A percentile compares a stretch with the other conserved stretches of the same genome.
phyloP scores from a whole-genome alignment of 2,113 vertebrate species.

The Nothobranchius kuhntae region DNA sequence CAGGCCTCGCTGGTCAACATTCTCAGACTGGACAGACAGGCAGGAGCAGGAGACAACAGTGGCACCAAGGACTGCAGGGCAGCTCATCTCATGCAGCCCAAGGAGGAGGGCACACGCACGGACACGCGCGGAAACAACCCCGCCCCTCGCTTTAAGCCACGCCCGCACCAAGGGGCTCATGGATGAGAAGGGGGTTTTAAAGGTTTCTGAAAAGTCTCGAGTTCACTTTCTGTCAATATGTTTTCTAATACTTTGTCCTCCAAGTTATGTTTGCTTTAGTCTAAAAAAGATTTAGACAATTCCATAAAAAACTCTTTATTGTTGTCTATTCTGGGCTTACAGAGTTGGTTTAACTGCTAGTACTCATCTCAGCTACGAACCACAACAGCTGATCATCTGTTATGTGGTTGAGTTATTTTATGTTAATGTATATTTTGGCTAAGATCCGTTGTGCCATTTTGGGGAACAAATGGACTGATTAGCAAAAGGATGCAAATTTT shows the following conservation, averaged over 20 bases:
- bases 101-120: slow-evolving; percentile 25
- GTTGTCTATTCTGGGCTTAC: too few relatives aligned
- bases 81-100: slow-evolving; percentile 67
- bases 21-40: slow-evolving; percentile 53
- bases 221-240: background rate
- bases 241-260: background rate
- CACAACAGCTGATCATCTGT: too few relatives aligned
- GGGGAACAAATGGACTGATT: too few relatives aligned
- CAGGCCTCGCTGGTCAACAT: slow-evolving; percentile 66
- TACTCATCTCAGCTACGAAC: too few relatives aligned
- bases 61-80: slow-evolving; percentile 59
- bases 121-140: slow-evolving; percentile 43
- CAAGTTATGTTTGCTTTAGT: too few relatives aligned
- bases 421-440: too few relatives aligned
- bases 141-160: slow-evolving; percentile 56
- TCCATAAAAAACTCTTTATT: too few relatives aligned
- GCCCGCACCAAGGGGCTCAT: slow-evolving; percentile 52
- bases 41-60: slow-evolving; percentile 43
- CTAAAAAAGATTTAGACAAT: too few relatives aligned
- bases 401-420: too few relatives aligned
- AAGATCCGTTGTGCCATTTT: too few relatives aligned
- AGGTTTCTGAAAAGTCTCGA: background rate
- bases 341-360: too few relatives aligned
- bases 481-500: too few relatives aligned
- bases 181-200: background rate